Conservation (phyloP, 2,888 invertebrate species). For the Oscheius sp. region DNA sequence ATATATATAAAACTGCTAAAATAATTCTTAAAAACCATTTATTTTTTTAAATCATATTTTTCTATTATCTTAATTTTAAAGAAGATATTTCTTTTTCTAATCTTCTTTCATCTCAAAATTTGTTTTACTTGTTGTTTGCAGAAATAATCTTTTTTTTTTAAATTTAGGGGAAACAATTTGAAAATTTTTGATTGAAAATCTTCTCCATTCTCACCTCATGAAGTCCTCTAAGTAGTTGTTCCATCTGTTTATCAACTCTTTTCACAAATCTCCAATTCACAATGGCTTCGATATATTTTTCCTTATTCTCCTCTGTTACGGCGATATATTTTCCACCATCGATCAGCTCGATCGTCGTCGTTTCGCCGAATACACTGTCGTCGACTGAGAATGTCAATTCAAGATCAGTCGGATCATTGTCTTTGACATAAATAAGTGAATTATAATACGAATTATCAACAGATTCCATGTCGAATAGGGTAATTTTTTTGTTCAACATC, state of each 20-base stretch:
- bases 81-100: no score
- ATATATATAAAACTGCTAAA: no score
- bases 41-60: no score
- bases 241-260: slow-evolving; percentile 96
- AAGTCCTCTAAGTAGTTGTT: slow-evolving; percentile 86
- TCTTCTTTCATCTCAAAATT: no score
- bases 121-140: no score
- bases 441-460: slow-evolving; percentile 99
- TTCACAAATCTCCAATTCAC: slow-evolving; percentile 97
- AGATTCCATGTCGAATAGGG: slow-evolving; percentile 96
- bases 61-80: no score
- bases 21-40: no score
- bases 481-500: slow-evolving; percentile 94
- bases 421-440: slow-evolving; percentile 89
- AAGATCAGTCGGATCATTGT: slow-evolving; percentile 81
- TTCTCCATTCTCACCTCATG: slow-evolving; percentile 78
- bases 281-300: slow-evolving; percentile 90
- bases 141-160: no score
- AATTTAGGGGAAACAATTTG: no score
- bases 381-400: slow-evolving; percentile 94
- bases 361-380: slow-evolving; percentile 91
- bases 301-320: slow-evolving; percentile 91
- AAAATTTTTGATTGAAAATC: no score
- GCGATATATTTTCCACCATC: slow-evolving; percentile 85
- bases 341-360: slow-evolving; percentile 88